Conservation (phyloP, 2,888 invertebrate species). For the Quadriops clusia region DNA sequence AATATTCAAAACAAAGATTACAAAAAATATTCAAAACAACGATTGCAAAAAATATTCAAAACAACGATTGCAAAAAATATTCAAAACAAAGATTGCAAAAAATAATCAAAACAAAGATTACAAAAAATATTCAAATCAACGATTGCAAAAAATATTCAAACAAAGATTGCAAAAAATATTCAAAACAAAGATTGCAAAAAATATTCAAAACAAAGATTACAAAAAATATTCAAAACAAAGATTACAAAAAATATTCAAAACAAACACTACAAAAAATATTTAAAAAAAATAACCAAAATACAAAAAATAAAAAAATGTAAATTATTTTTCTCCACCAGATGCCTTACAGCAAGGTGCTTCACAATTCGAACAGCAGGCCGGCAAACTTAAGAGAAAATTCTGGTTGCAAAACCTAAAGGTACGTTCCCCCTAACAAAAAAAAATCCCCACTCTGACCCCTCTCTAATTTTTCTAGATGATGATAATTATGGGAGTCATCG, state of each 20-base stretch:
- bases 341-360: constrained; percentile 88
- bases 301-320: background rate
- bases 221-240: background rate
- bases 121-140: background rate
- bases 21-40: constrained; percentile 2
- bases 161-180: background rate
- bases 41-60: constrained; percentile 1
- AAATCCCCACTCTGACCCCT: background rate
- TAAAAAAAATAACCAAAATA: constrained; percentile 1
- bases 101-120: constrained; percentile 1
- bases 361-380: constrained; percentile 93
- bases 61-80: background rate
- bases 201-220: constrained; percentile 1
- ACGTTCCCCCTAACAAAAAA: background rate
- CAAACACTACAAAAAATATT: background rate
- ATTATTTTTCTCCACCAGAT: constrained; percentile 42
- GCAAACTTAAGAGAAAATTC: constrained; percentile 90
- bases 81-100: constrained; percentile 3
- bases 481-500: constrained; percentile 82
- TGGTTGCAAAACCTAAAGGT: constrained; percentile 93
- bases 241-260: background rate
- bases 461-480: constrained; percentile 50
- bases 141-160: constrained; percentile 2
- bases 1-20: background rate
- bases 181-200: constrained; percentile 2